Conservation (phyloP, 2,113 vertebrate species). For the Mustelus asterias region DNA sequence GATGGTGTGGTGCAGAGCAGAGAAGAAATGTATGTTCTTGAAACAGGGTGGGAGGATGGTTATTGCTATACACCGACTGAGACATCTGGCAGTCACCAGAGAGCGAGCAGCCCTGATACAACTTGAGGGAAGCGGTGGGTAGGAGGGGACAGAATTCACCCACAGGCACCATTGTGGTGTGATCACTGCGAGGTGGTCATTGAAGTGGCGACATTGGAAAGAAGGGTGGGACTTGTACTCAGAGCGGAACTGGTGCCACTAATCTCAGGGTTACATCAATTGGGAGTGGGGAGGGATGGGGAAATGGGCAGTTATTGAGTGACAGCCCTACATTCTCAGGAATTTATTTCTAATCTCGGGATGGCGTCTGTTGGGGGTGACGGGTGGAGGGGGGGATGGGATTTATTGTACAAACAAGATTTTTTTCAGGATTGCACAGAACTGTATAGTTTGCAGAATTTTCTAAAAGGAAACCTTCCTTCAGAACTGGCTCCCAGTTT, state of each 20-base stretch:
- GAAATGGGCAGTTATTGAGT: background rate
- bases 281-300: background rate
- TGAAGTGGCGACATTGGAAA: background rate
- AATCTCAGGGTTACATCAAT: background rate
- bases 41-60: background rate
- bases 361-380: background rate
- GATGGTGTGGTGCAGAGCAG: background rate
- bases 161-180: background rate
- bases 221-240: background rate
- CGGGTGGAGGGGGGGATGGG: too few relatives aligned
- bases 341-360: background rate
- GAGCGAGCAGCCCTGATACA: background rate
- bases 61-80: background rate
- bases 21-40: too few relatives aligned
- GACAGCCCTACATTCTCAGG: slow-evolving; percentile 5
- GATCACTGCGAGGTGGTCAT: background rate
- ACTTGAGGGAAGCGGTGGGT: background rate
- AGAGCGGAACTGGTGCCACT: background rate
- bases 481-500: background rate
- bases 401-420: background rate
- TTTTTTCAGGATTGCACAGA: background rate
- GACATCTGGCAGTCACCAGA: background rate
- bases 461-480: background rate
- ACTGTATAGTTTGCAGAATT: background rate
- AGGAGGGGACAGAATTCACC: background rate